Percentiles rank a stretch among this genome's conserved stretches.
phyloP scores from a whole-genome alignment of 2,797 vertebrate genomes.

The Pristis pectinata region DNA sequence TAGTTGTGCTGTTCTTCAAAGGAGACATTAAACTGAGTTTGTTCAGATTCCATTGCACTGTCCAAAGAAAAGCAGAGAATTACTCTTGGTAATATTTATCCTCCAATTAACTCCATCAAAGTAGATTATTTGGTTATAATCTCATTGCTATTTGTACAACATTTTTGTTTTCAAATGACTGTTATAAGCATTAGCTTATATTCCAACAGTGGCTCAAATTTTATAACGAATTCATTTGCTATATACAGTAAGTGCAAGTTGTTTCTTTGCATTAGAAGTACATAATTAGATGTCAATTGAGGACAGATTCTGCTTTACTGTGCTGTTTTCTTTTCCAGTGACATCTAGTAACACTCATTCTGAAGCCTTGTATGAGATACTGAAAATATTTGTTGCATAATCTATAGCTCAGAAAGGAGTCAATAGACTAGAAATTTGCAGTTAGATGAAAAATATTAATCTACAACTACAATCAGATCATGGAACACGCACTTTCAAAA shows the following conservation, averaged over 20 bases:
- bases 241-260: not conserved
- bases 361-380: not conserved
- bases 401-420: not conserved
- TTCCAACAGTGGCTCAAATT: not conserved
- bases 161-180: not conserved
- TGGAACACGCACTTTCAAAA: too few relatives aligned
- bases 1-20: not conserved
- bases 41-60: not conserved
- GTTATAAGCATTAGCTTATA: not conserved
- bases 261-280: not conserved
- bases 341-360: not conserved
- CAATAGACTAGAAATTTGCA: not conserved
- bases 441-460: too few relatives aligned
- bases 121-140: not conserved
- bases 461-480: too few relatives aligned
- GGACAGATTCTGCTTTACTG: not conserved
- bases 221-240: not conserved
- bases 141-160: not conserved
- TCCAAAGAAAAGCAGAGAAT: not conserved
- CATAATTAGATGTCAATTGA: not conserved
- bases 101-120: not conserved
- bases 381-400: not conserved
- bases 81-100: not conserved
- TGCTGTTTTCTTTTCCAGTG: not conserved
- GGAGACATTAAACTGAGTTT: not conserved